Evolutionary conservation across 2,888 invertebrate species (phyloP), one percentile per base, ranked within the genome.

Genomic region (Polia nebulosa): DNA sequence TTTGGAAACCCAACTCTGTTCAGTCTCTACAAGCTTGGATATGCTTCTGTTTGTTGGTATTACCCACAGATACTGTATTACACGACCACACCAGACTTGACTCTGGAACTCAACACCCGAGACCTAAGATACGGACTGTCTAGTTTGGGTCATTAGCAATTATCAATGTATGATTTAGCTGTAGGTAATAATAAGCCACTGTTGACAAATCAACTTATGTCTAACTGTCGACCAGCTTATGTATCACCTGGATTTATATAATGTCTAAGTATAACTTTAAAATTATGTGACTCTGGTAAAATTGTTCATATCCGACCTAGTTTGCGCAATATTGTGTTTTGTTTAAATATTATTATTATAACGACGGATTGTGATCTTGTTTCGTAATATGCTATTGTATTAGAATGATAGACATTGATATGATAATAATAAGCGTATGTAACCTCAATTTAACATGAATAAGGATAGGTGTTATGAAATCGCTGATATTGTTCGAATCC

Each of bases 221-320:
- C 6, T 39, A 17, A 39, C 15, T 39, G n/a, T n/a, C n/a, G n/a
- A 39, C 39, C 17, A 15, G 17, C 39, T 6, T 39, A 17, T 39
- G 39, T 39, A 15, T 39, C 17, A 39, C 39, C 5, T 3, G 17
- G 39, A 6, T 39, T 17, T 39, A 39, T 39, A 17, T 17, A 39
- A 17, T 39, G 15, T 17, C 17, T 39, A 39, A 47, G 47, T 22
- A 25, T 25, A 47, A 49, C 47, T 49, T 15, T 15, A 22, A 36
- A 66, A 44, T 52, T 7, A 47, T 56, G 47, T 49, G 49, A 49
- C 41, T 27, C 55, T 5, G 32, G 36, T 22, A 11, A 60, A 72
- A 81, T 67, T 70, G 52, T 20, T 72, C 9, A 58, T 66, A 44
- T 73, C 76, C 70, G 75, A 64, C 41, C 67, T 25, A 57, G 49